Evolutionary conservation across 2,113 vertebrate species (phyloP), one percentile per base, ranked within the genome.

Genomic region (Kryptolebias marmoratus): DNA sequence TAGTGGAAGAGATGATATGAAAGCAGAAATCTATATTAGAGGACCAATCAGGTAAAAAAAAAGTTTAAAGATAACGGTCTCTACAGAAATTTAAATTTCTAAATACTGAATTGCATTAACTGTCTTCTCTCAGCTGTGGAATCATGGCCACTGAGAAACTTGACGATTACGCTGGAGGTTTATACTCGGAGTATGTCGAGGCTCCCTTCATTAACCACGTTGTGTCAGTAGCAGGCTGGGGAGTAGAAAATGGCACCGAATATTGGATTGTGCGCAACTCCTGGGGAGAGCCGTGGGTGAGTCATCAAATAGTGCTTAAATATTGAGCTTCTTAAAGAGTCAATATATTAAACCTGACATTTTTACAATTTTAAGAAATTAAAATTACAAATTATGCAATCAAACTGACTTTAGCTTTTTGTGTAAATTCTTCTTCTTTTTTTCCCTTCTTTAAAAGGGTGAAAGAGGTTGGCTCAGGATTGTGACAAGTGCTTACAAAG

Each of bases 191-290:
- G 77, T 95, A 93, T 73, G 66, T 89, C 0, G 22, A 80, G 7
- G 2, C 45, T 0, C 59, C 93, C 2, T 1, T 1, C 9, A 94
- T 97, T 63, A 98, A 97, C 82, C 96, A 97, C 77, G 88, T 97
- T 0, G 71, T 97, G 3, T 95, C 96, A 0, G 96, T 97, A 75
- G 94, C 91, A 0, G 96, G 96, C 13, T 97, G 97, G 96, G 95
- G 93, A 0, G 58, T 96, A 15, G 95, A 92, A 48, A 91, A 92
- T 0, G 95, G 95, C 3, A 94, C 83, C 0, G 96, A 98, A 69
- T 98, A 94, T 75, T 96, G 96, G 94, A 94, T 98, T n/a, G 95
- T 97, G 14, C 93, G 95, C 0, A 98, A 97, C 60, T 99, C 96
- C 0, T 97, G 96, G 96, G 96, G 96, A 0, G 95, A 98, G 65